phyloP scores from a whole-genome alignment of 2,888 invertebrate genomes.

The Pantelozetes paolii region DNA sequence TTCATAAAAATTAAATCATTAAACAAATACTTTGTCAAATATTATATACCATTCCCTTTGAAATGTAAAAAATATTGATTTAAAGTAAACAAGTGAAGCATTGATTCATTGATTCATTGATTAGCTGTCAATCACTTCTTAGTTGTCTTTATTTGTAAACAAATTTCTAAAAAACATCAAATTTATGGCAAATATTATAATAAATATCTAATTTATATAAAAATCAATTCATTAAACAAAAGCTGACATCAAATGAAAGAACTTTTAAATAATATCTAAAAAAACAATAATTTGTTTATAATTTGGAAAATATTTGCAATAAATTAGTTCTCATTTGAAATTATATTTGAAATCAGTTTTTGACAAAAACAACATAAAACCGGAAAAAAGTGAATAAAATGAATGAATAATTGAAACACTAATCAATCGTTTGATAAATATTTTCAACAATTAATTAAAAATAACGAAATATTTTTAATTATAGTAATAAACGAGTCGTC shows the following conservation, averaged over 20 bases:
- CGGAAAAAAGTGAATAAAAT: too few relatives aligned
- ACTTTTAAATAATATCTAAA: neutral
- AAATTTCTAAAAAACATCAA: neutral
- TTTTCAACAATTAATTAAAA: conserved; percentile 11
- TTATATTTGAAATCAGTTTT: too few relatives aligned
- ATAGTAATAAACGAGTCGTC: neutral
- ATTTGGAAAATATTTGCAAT: neutral
- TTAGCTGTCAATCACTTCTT: neutral
- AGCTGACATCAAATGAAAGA: too few relatives aligned
- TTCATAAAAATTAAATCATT: too few relatives aligned
- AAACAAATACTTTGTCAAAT: too few relatives aligned
- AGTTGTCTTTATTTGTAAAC: neutral
- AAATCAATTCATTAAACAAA: too few relatives aligned
- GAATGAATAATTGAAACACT: too few relatives aligned
- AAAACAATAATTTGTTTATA: neutral
- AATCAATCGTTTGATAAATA: neutral
- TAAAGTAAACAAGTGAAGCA: too few relatives aligned
- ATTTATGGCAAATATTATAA: neutral
- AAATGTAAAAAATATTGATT: too few relatives aligned
- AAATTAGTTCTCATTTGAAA: neutral
- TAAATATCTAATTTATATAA: too few relatives aligned
- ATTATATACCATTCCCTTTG: too few relatives aligned
- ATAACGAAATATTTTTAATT: neutral
- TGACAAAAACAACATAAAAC: too few relatives aligned
- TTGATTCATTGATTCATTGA: neutral